A percentile compares a stretch with the other conserved stretches of the same genome.
These are phyloP conservation scores for Trichogramma evanescens DNA, from an alignment of 2,888 invertebrate genomes.

Conservation along the genomic window DNA sequence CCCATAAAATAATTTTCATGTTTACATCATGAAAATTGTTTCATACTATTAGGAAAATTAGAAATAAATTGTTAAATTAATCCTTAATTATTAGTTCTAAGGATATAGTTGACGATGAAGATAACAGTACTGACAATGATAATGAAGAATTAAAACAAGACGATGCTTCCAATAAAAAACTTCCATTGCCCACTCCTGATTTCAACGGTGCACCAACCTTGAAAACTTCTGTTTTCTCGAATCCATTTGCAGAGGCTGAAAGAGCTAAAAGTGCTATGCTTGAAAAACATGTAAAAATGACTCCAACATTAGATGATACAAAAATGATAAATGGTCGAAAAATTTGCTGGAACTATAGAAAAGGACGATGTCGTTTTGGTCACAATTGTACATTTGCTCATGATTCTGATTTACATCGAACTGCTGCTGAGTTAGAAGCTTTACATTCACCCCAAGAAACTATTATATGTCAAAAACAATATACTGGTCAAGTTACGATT, in stretches of 20 bases:
- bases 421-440: conserved; percentile 54
- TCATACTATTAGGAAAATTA: too few species aligned
- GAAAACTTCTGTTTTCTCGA: conserved; percentile 74
- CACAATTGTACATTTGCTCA: conserved; percentile 89
- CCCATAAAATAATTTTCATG: too few species aligned
- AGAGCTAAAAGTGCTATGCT: conserved; percentile 77
- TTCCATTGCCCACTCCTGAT: conserved; percentile 58
- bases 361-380: conserved; percentile 84
- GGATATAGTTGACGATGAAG: conserved; percentile 29
- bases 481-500: conserved; percentile 28
- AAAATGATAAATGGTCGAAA: conserved; percentile 78
- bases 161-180: conserved; percentile 39
- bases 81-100: conserved; percentile 44
- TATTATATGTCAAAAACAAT: conserved; percentile 43
- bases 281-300: conserved; percentile 91
- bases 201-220: conserved; percentile 52
- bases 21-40: too few species aligned
- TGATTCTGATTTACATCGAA: conserved; percentile 73
- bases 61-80: conserved; percentile 22
- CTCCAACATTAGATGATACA: conserved; percentile 59
- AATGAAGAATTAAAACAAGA: conserved; percentile 22
- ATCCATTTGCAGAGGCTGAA: conserved; percentile 81
- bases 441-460: conserved; percentile 50
- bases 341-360: conserved; percentile 89
- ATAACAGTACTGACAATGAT: conserved; percentile 19